Percentiles rank a stretch among this genome's conserved stretches.
Evolutionary conservation across 2,888 invertebrate genomes (phyloP).

Genomic region (Anthophora plumipes): DNA sequence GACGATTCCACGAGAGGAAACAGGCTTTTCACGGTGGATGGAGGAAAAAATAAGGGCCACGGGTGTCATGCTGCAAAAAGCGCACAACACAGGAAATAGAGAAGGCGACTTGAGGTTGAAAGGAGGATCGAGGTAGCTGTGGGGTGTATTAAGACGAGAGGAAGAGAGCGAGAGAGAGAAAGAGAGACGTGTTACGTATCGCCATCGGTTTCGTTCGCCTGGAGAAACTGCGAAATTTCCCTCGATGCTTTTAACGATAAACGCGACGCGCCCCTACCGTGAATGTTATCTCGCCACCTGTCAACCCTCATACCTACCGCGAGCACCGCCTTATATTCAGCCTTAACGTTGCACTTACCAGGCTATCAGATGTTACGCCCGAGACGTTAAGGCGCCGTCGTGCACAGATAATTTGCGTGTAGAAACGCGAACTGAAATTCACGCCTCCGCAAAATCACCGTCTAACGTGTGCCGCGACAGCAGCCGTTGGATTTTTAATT

Average conservation of each 20-base stretch:
- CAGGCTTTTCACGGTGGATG: constrained; percentile 5
- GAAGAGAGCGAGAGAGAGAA: not conserved
- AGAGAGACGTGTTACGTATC: constrained; percentile 22
- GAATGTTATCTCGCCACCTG: constrained; percentile 75
- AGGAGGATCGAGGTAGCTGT: constrained; percentile 28
- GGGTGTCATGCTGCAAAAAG: constrained; percentile 32
- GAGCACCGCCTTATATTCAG: constrained; percentile 69
- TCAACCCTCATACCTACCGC: constrained; percentile 70
- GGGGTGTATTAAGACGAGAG: constrained; percentile 49
- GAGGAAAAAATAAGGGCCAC: constrained; percentile 1
- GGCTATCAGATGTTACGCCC: constrained; percentile 73
- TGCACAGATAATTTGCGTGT: constrained; percentile 59
- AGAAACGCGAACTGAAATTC: constrained; percentile 49
- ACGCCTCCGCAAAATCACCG: constrained; percentile 21
- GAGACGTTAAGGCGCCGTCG: constrained; percentile 64
- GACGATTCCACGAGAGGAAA: constrained; percentile 12
- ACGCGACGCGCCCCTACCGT: constrained; percentile 60
- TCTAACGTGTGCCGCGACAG: constrained; percentile 13
- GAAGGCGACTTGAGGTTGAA: constrained; percentile 31
- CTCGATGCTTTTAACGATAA: constrained; percentile 77
- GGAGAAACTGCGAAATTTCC: constrained; percentile 74
- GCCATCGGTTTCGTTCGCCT: constrained; percentile 57
- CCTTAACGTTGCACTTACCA: constrained; percentile 73
- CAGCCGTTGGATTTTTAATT: constrained; percentile 12
- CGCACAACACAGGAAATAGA: constrained; percentile 26